These are phyloP conservation scores for Bubalus kerabau DNA, from an alignment of 2,113 vertebrate genomes.

Conservation along the genomic window DNA sequence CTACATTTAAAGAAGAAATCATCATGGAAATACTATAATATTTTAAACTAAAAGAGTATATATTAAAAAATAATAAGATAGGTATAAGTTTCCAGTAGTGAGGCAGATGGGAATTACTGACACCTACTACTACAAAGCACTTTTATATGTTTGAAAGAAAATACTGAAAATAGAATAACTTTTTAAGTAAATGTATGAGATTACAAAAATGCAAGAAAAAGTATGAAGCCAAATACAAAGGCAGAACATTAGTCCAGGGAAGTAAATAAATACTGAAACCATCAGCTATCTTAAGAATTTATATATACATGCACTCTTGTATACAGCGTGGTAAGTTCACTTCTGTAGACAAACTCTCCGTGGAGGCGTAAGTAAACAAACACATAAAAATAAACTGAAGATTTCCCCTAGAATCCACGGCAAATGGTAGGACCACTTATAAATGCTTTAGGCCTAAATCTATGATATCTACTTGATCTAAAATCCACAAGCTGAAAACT, in stretches of 20 bases:
- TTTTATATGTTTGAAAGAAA: constrained; percentile 6
- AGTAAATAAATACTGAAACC: background rate
- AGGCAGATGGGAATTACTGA: background rate
- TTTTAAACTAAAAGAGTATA: background rate
- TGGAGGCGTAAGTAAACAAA: background rate
- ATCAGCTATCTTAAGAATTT: background rate
- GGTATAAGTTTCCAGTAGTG: background rate
- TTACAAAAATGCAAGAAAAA: background rate
- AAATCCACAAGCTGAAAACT: background rate
- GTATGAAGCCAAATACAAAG: background rate
- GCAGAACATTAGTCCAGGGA: background rate
- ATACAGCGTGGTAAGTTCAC: background rate
- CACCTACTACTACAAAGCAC: background rate
- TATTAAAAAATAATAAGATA: background rate
- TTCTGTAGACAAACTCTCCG: background rate
- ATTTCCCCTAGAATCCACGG: background rate
- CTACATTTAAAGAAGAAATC: background rate
- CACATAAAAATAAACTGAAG: background rate
- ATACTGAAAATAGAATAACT: constrained; percentile 2
- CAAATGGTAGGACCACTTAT: background rate
- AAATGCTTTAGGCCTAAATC: background rate
- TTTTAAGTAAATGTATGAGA: background rate
- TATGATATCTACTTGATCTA: background rate
- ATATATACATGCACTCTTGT: background rate
- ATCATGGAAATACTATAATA: background rate